Evolutionary conservation across 2,797 vertebrate genomes (phyloP).

Genomic region (Ctenosaura bakeri): DNA sequence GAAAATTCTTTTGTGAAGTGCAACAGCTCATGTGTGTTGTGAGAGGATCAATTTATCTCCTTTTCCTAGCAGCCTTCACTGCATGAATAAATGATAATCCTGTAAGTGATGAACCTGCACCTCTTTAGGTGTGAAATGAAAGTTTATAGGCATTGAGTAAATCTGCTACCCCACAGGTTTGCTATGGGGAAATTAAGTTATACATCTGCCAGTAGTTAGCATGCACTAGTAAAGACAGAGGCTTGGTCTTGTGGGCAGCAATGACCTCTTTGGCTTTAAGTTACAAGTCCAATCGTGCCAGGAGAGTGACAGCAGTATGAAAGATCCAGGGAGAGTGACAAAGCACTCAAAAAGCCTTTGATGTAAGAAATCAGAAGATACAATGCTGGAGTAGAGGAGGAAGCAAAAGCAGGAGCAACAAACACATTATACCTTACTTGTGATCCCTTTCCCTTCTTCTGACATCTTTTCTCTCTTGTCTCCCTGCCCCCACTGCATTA

Average conservation of each 20-base stretch:
- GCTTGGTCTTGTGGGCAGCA: conserved; percentile 47
- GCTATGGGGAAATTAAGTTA: conserved; percentile 69
- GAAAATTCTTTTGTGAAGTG: conserved; percentile 62
- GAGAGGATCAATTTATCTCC: conserved; percentile 72
- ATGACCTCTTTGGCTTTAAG: conserved; percentile 14
- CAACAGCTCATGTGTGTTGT: conserved; percentile 48
- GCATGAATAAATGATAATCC: conserved; percentile 78
- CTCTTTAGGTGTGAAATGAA: conserved; percentile 78
- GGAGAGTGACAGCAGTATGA: background rate
- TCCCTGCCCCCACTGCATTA: conserved; percentile 10
- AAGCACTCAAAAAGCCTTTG: background rate
- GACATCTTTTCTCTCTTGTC: conserved; percentile 39
- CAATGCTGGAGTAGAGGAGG: background rate
- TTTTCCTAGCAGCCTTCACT: conserved; percentile 66
- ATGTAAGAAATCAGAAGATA: background rate
- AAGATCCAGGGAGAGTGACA: background rate
- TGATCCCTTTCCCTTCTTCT: background rate
- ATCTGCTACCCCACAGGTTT: conserved; percentile 69
- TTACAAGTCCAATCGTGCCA: background rate
- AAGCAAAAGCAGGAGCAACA: background rate
- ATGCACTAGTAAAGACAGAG: background rate
- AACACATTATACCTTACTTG: background rate
- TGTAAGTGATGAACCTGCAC: conserved; percentile 76
- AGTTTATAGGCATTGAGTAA: conserved; percentile 77
- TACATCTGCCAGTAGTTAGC: conserved; percentile 63